Percentiles rank a stretch among this genome's conserved stretches.
Conservation (phyloP, 2,797 vertebrate species). For the Mico argentatus region DNA sequence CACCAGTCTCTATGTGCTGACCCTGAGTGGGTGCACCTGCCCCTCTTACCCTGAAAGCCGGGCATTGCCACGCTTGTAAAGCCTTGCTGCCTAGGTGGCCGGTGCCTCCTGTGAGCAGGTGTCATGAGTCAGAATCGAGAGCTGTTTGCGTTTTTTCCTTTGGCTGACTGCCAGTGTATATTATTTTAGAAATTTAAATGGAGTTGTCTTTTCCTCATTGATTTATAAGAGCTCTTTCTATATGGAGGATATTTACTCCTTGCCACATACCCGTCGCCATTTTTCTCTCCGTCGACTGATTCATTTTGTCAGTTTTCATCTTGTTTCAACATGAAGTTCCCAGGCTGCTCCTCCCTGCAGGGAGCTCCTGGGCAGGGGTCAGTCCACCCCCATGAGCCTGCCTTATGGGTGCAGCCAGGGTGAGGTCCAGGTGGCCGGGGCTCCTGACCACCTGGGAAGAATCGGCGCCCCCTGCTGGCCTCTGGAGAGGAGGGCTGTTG, state of each 20-base stretch:
- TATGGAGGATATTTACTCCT: not conserved
- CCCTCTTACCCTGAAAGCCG: accelerated
- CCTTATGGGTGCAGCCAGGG: accelerated
- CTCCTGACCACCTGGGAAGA: no score
- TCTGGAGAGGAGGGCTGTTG: not conserved
- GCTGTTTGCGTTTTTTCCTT: not conserved
- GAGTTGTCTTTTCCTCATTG: not conserved
- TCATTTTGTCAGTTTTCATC: not conserved
- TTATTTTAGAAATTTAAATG: not conserved
- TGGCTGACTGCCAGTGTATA: not conserved
- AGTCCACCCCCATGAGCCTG: accelerated
- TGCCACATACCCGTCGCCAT: not conserved
- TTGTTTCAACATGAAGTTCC: not conserved
- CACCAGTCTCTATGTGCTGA: not conserved
- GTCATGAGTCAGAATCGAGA: not conserved
- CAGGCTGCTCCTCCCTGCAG: not conserved
- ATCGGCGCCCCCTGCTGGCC: not conserved
- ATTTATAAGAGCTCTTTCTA: not conserved
- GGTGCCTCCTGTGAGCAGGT: not conserved
- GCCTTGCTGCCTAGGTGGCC: not conserved
- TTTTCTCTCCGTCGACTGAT: not conserved
- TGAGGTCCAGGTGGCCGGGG: accelerated
- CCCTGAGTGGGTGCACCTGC: accelerated
- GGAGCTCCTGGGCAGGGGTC: accelerated
- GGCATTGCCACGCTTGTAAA: no score